Base-by-base conservation (phyloP, 2,113 vertebrate species). In the Clarias batrachus region DNA sequence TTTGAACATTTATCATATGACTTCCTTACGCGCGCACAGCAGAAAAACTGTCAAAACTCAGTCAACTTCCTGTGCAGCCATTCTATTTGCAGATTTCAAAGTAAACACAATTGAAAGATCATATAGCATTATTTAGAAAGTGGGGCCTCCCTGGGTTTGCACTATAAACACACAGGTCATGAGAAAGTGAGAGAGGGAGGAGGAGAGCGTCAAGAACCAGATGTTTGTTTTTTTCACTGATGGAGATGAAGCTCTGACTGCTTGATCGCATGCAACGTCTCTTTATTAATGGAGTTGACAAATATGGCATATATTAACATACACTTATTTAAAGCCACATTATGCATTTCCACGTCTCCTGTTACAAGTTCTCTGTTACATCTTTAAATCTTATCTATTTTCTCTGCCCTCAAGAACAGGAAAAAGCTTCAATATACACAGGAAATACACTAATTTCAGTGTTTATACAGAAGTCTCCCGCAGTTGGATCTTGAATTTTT, bases 71-170 rank as follows among this genome's bases (percentile, higher is more conserved):
- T 78, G 56, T 86, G 54, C 30, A 10, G 30, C 17, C 4, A 30
- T 48, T 13, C 66, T 73, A 86, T 48, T 79, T 73, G 66, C 56
- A 78, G 65, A 86, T 73, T 81, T 81, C 54, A 81, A 86, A 86
- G 66, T 71, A 86, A 86, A 73, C 78, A 82, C 6, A 62, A 79
- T 1, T 73, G 52, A 81, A 81, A 80, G 56, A 62, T 41, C 21
- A 70, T 19, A 57, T 23, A 68, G 30, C 54, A 6, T 71, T 21
- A 25, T 52, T 59, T 23, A 73, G 12, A 54, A 81, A 73, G 56
- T 86, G 84, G n/a, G n/a, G 74, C 84, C 85, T 86, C 85, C 56
- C 16, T 81, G 78, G 85, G 78, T 81, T 82, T 87, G 41, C 71
- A 87, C 48, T 78, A 52, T 68, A 77, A 83, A 82, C 60, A 83